Evolutionary conservation across 2,113 vertebrate genomes (phyloP), one percentile per base, ranked within the genome.

Genomic region (Coracopsis vasa): DNA sequence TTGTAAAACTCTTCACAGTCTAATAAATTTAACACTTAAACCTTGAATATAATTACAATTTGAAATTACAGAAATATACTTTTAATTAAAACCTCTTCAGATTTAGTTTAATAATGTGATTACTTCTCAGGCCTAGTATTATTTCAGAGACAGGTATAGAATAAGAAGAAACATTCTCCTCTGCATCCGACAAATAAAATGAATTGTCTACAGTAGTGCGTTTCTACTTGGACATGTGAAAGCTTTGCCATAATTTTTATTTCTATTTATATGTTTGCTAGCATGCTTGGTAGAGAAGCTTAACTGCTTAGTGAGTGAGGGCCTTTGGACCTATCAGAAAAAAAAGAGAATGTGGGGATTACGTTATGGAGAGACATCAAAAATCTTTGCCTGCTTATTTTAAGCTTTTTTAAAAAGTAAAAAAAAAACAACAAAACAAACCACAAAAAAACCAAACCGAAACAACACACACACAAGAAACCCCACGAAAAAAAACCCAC

Each of bases 21-120:
- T 93, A 87, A 95, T 94, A 94, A 90, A 85, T 94, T 81, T 88
- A 92, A 96, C 83, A 81, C 69, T 86, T 94, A 92, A 95, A 74
- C 28, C 19, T 86, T 21, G 5, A 75, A 81, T 29, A 35, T 45
- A 53, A 72, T 84, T 92, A 93, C 16, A 93, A 67, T 67, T 83
- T 74, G 27, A 83, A 94, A 54, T 88, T 79, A 51, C 25, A 81
- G 77, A 80, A 80, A 33, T 33, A 48, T 9, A 28, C 15, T 58
- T 90, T 66, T 74, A 95, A 78, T 90, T 86, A 84, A 95, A 94
- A 64, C 21, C 20, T 70, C 58, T 74, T 80, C 44, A 44, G 39
- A 41, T 80, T 83, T 29, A 21, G 19, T 91, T 92, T 80, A 90
- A 35, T 67, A 66, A 56, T 61, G 15, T 35, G 20, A 54, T 67